Evolutionary conservation across 2,797 vertebrate genomes (phyloP).

Genomic region (Argyrosomus regius): DNA sequence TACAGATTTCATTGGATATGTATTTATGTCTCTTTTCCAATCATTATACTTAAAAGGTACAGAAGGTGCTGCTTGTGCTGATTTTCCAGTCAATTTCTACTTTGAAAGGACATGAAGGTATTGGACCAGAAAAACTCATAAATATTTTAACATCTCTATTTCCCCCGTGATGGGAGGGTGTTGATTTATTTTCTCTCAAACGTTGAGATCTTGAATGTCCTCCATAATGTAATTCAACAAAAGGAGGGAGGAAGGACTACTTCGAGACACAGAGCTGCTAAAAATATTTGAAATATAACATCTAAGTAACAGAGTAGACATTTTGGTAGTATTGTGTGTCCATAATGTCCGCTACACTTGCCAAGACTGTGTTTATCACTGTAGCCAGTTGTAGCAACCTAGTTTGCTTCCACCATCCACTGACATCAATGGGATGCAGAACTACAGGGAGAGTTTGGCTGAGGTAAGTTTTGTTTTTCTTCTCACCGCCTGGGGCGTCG

Average conservation of each 20-base stretch:
- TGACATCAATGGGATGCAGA: slow-evolving; percentile 21
- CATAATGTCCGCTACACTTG: background rate
- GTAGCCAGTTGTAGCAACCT: background rate
- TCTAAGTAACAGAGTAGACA: background rate
- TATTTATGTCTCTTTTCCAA: background rate
- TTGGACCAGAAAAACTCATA: slow-evolving; percentile 16
- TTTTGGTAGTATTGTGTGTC: background rate
- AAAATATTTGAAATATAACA: background rate
- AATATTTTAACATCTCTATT: slow-evolving; percentile 36
- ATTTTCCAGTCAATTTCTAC: slow-evolving; percentile 28
- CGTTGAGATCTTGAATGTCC: background rate
- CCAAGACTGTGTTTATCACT: background rate
- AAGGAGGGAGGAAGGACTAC: background rate
- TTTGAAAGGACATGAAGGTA: slow-evolving; percentile 2
- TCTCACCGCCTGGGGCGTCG: background rate
- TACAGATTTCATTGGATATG: background rate
- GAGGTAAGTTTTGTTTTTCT: slow-evolving; percentile 31
- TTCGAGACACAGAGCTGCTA: background rate
- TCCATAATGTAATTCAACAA: background rate
- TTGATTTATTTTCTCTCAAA: slow-evolving; percentile 30
- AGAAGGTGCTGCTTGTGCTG: slow-evolving; percentile 22
- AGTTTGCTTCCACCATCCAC: slow-evolving; percentile 9
- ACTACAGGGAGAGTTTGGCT: slow-evolving; percentile 20
- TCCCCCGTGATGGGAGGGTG: slow-evolving; percentile 2
- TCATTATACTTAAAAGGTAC: background rate